These are phyloP conservation scores for Potorous gilbertii DNA, from an alignment of 2,797 vertebrate species.

Conservation along the genomic window DNA sequence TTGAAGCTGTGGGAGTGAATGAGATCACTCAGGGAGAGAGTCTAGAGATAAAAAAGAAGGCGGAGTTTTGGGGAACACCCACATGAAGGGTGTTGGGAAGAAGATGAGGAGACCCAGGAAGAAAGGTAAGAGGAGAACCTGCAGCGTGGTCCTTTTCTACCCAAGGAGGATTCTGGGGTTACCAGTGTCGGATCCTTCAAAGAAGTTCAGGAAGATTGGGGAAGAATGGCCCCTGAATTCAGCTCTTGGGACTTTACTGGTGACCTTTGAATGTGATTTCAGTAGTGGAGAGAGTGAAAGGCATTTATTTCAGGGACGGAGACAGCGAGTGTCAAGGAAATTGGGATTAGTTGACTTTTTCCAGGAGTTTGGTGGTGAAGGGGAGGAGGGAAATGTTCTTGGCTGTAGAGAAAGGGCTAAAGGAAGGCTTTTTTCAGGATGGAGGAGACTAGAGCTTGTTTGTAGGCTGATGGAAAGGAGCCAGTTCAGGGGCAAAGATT, in stretches of 20 bases:
- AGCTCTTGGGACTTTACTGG: neutral
- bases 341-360: neutral
- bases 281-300: neutral
- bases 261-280: neutral
- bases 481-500: neutral
- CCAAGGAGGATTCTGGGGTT: neutral
- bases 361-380: neutral
- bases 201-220: neutral
- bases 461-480: neutral
- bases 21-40: neutral
- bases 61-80: neutral
- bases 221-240: neutral
- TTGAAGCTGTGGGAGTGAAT: neutral
- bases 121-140: neutral
- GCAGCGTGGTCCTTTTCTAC: neutral
- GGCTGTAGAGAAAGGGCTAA: neutral
- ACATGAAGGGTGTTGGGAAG: neutral
- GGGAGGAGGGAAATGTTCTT: neutral
- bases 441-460: neutral
- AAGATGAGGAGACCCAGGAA: neutral
- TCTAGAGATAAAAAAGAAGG: neutral
- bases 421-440: neutral
- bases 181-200: neutral
- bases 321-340: neutral
- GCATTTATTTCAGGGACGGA: neutral